Base-by-base conservation (phyloP, 2,113 vertebrate genomes). In the Cricetomys ansorgei region DNA sequence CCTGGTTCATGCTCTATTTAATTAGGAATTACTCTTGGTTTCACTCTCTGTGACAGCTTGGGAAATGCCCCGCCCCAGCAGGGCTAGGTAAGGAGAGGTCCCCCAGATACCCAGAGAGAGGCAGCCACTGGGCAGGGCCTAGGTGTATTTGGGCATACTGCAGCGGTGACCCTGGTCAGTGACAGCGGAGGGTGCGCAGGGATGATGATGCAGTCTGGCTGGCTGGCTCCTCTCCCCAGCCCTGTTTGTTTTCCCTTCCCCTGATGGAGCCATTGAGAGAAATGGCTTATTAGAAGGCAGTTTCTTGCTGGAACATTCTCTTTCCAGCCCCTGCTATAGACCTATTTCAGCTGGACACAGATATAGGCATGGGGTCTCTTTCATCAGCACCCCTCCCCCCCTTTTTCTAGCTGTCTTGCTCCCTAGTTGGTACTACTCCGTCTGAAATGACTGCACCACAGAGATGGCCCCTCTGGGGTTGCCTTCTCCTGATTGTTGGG, bases 21-120 rank as follows among this genome's bases (percentile, higher is more conserved):
- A 88, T 1, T 50, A n/a, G 95, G 84, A 92, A 7, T 86, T 1
- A 0, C 21, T 0, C 0, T 55, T 1, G 69, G 37, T 0, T 0
- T 12, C 37, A 5, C 31, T 79, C 17, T 29, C 1, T 19, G 34
- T 1, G 0, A 29, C 37, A 0, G 15, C 62, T 45, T n/a, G 43
- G 88, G 23, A 84, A 25, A 5, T 23, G 1, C 0, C n/a, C 37
- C 16, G 5, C 23, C 9, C 34, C 11, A 40, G n/a, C n/a, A 27
- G 1, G 53, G 57, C 72, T 55, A 37, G 45, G 21, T 31, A 65
- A 37, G 67, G 45, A 31, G 37, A 67, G 37, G 29, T n/a, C 76
- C 19, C 31, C 73, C 43, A 37, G n/a, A 7, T 48, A 7, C 8
- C 40, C n/a, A 2, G 27, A 37, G 85, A 80, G 64, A 67, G 21